Conservation (phyloP, 2,888 invertebrate genomes). For the Scaptodrosophila latifasciaeformis region DNA sequence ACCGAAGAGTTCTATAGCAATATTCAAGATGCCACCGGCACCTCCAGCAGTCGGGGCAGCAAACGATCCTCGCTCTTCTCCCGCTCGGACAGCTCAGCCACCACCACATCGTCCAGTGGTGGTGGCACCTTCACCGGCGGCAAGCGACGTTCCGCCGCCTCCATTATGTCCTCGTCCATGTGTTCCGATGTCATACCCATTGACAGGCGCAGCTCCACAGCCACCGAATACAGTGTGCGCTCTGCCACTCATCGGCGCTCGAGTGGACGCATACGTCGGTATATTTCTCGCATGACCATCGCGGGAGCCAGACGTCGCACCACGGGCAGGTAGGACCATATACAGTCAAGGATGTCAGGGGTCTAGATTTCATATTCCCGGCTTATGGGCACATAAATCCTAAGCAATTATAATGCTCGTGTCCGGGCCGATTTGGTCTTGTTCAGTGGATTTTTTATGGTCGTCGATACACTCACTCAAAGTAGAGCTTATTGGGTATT, state of each 20-base stretch:
- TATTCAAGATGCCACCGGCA: constrained; percentile 68
- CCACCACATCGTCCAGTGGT: constrained; percentile 73
- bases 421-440: too few relatives aligned
- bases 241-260: constrained; percentile 68
- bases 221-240: constrained; percentile 70
- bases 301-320: constrained; percentile 74
- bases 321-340: constrained; percentile 73
- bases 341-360: too few relatives aligned
- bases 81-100: constrained; percentile 74
- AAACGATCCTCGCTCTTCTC: constrained; percentile 74
- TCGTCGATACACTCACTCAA: too few relatives aligned
- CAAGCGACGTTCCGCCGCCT: constrained; percentile 73
- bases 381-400: too few relatives aligned
- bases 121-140: constrained; percentile 72
- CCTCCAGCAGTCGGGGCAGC: constrained; percentile 61
- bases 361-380: too few relatives aligned
- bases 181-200: constrained; percentile 72
- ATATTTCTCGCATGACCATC: constrained; percentile 74
- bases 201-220: constrained; percentile 73
- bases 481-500: too few relatives aligned
- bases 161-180: constrained; percentile 73
- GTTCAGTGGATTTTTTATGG: too few relatives aligned
- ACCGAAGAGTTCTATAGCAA: constrained; percentile 73
- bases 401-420: too few relatives aligned
- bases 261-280: constrained; percentile 72